A percentile compares a stretch with the other conserved stretches of the same genome.
These are phyloP conservation scores for Plebejus melissa DNA, from an alignment of 2,888 invertebrate species.

Conservation along the genomic window DNA sequence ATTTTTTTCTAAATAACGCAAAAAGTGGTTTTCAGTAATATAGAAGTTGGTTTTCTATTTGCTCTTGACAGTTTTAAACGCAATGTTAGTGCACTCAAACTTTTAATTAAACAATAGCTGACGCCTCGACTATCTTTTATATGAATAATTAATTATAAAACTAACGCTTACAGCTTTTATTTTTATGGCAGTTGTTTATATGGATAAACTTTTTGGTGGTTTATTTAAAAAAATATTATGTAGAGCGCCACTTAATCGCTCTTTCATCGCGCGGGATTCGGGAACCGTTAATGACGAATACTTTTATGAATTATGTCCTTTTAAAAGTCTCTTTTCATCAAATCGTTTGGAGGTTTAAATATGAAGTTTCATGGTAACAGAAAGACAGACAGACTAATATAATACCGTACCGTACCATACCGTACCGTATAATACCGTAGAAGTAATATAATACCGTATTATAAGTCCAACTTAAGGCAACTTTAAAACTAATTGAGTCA, in stretches of 20 bases:
- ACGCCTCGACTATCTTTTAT: background rate
- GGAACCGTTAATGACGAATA: too few relatives aligned
- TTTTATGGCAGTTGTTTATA: background rate
- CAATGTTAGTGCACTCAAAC: background rate
- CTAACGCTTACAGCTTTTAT: background rate
- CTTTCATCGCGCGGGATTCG: too few relatives aligned
- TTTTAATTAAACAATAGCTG: background rate
- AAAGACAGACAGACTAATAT: background rate
- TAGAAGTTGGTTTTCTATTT: background rate
- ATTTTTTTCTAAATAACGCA: too few relatives aligned
- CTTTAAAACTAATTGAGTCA: slow-evolving; percentile 10
- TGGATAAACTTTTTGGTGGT: background rate
- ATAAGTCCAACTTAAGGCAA: background rate
- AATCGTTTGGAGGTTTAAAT: too few relatives aligned
- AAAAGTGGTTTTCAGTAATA: background rate
- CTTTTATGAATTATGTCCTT: too few relatives aligned
- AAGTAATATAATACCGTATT: background rate
- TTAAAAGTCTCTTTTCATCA: too few relatives aligned
- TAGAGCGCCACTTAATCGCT: too few relatives aligned
- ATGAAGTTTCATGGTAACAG: background rate
- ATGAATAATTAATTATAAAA: background rate
- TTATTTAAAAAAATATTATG: too few relatives aligned
- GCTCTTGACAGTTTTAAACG: background rate
- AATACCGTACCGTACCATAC: too few relatives aligned
- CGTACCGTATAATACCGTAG: too few relatives aligned